Evolutionary conservation across 1,140 invertebrate genomes (phyloP), one percentile per base, ranked within the genome.

Genomic region (Drosophila rufa): DNA sequence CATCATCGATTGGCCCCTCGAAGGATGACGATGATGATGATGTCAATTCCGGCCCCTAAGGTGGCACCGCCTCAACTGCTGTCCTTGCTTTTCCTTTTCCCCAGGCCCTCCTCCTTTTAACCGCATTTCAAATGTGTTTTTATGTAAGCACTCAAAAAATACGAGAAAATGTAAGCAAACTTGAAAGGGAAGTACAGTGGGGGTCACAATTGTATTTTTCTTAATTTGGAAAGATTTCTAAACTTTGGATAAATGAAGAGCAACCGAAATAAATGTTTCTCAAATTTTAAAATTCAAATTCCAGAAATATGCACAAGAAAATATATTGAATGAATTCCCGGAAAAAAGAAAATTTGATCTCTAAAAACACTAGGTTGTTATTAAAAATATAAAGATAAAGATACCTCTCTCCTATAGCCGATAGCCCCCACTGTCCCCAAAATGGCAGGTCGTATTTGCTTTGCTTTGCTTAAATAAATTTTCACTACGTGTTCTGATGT

Each of bases 381-480:
- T 30, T 30, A 30, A n/a, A 5, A 40, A 19, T 9, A 22, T 22
- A 5, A 15, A 38, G 22, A 0, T 19, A 22, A 15, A 19, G 1
- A 22, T 3, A 1, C 8, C 25, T 17, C 14, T 58, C n/a, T 27
- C 22, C 22, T 25, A 25, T 25, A 25, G 3, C 2, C 0, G 17
- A 19, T 51, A 33, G 12, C 0, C n/a, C 68, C 46, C 30, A 73
- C 69, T 73, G 69, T 69, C 2, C 38, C 22, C 2, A 38, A 59
- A 56, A 22, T 43, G 36, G n/a, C 4, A 48, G 30, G 53, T 58
- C 40, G 56, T 50, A 67, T 85, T 84, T 81, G 66, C 77, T 51
- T 84, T 77, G 74, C 77, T 80, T 84, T 85, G 78, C 82, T 85
- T 81, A 79, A 85, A 85, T 84, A 85, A 85, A 85, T 86, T 86